These are phyloP conservation scores for Exephanes ischioxanthus DNA, from an alignment of 2,888 invertebrate genomes.

Conservation along the genomic window DNA sequence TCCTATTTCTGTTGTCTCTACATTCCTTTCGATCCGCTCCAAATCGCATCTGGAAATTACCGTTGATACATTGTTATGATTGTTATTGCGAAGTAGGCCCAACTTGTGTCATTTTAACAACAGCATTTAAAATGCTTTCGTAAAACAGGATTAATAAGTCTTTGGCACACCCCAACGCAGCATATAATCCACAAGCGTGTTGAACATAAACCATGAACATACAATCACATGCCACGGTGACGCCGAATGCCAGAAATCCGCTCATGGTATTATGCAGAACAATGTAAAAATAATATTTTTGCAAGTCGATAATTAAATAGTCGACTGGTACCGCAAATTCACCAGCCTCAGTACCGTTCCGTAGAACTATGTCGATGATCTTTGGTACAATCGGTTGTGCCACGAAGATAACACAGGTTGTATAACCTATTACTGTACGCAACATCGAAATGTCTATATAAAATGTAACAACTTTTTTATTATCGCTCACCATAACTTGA, in stretches of 20 bases:
- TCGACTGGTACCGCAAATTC: constrained; percentile 52
- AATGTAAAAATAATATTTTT: constrained; percentile 54
- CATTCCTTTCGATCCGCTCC: neutral
- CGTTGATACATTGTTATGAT: neutral
- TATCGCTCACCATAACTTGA: neutral
- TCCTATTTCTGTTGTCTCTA: neutral
- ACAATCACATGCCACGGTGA: neutral
- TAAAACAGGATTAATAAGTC: neutral
- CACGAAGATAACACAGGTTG: constrained; percentile 17
- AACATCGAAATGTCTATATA: neutral
- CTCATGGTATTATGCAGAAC: constrained; percentile 11
- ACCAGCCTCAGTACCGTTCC: constrained; percentile 42
- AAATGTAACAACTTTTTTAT: neutral
- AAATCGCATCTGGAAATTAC: neutral
- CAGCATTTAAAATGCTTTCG: too few relatives aligned
- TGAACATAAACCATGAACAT: neutral
- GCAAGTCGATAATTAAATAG: constrained; percentile 38
- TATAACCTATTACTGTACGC: constrained; percentile 18
- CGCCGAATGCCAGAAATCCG: neutral
- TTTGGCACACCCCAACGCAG: constrained; percentile 14
- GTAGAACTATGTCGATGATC: constrained; percentile 36
- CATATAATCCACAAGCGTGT: constrained; percentile 28
- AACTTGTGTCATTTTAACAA: neutral
- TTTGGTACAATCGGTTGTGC: constrained; percentile 49
- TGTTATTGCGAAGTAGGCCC: neutral